Conservation (phyloP, 2,113 vertebrate genomes). For the Motacilla tschutschensis region DNA sequence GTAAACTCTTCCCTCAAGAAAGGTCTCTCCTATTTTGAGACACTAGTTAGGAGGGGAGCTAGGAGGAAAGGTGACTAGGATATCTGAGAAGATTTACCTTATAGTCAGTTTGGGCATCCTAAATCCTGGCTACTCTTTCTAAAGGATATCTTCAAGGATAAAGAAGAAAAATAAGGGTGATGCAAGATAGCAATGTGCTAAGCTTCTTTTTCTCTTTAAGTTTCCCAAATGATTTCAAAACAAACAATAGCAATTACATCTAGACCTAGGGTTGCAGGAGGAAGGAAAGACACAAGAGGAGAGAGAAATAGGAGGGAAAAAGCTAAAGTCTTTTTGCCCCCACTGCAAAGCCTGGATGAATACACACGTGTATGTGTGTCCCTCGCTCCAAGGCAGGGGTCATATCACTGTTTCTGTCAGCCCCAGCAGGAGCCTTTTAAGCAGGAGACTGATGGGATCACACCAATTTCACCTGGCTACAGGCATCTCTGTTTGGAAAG, state of each 20-base stretch:
- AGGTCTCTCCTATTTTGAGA: background rate
- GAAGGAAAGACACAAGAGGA: background rate
- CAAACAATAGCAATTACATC: background rate
- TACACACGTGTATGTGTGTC: rapidly evolving
- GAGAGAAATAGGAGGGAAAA: background rate
- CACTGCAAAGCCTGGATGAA: background rate
- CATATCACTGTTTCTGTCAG: background rate
- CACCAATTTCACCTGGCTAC: background rate
- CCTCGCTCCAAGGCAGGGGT: rapidly evolving
- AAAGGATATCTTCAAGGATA: background rate
- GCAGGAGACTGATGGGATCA: background rate
- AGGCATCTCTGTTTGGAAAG: background rate
- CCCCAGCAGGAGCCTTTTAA: background rate
- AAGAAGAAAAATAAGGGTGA: background rate
- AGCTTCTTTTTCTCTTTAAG: background rate
- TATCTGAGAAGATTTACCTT: background rate
- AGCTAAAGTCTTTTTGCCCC: background rate
- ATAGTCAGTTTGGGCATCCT: background rate
- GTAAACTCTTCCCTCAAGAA: background rate
- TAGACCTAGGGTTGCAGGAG: background rate
- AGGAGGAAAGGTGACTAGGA: background rate
- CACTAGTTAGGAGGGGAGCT: background rate
- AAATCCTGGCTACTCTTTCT: background rate
- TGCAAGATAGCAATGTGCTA: background rate
- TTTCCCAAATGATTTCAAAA: background rate